Evolutionary conservation across 2,888 invertebrate genomes (phyloP).

Genomic region (Melolontha melolontha): DNA sequence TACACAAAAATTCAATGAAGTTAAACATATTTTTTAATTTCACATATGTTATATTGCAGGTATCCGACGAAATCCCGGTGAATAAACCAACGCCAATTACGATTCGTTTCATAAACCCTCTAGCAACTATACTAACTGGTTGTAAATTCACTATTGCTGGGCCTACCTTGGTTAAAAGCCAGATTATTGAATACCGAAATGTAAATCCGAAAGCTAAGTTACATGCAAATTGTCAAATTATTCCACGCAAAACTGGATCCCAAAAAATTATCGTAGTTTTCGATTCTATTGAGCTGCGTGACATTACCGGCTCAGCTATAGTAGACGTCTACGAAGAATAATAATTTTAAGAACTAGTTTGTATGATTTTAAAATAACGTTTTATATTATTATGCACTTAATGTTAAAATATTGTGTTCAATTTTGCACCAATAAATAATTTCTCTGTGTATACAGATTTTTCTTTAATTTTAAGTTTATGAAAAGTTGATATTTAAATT

Average conservation of each 20-base stretch:
- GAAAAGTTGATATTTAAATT: no score
- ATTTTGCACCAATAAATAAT: no score
- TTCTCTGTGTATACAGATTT: no score
- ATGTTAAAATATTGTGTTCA: no score
- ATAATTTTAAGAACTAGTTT: background rate
- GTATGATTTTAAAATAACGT: background rate
- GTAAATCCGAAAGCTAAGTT: constrained; percentile 70
- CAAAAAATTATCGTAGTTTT: constrained; percentile 79
- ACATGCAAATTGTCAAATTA: constrained; percentile 70
- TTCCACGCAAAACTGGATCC: constrained; percentile 74
- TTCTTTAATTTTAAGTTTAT: no score
- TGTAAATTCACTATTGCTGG: constrained; percentile 80
- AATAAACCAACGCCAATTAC: constrained; percentile 69
- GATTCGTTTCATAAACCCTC: constrained; percentile 78
- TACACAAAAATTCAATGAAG: no score
- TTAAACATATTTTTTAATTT: no score
- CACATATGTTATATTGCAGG: constrained; percentile 68
- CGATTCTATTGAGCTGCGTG: constrained; percentile 76
- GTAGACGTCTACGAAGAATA: constrained; percentile 66
- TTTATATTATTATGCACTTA: no score
- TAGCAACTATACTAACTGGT: constrained; percentile 72
- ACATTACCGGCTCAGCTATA: constrained; percentile 76
- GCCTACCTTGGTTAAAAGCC: constrained; percentile 73
- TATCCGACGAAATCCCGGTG: constrained; percentile 71
- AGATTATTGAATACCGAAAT: constrained; percentile 70